A percentile compares a stretch with the other conserved stretches of the same genome.
Evolutionary conservation across 2,113 vertebrate species (phyloP).

Genomic region (Aspidoscelis tigris): DNA sequence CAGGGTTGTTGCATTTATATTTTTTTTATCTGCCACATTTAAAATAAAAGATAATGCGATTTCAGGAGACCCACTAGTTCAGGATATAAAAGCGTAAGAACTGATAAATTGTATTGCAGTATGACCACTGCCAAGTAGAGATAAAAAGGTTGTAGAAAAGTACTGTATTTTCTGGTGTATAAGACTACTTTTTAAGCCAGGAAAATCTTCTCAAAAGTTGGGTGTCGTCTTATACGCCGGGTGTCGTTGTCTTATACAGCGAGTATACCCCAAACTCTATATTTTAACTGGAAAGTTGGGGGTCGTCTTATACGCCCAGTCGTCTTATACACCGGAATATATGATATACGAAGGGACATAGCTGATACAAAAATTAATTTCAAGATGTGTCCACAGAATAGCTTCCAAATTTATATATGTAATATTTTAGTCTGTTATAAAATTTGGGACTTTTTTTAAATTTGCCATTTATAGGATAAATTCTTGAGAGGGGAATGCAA

Average conservation of each 20-base stretch:
- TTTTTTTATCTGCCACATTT: not conserved
- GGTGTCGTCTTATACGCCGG: no score
- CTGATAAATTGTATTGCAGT: not conserved
- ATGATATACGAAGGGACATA: not conserved
- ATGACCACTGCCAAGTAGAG: not conserved
- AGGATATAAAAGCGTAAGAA: not conserved
- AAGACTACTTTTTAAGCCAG: no score
- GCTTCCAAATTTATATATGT: conserved; percentile 9
- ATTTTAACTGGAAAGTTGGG: no score
- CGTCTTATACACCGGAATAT: no score
- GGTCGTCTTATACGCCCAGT: no score
- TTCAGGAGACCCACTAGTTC: not conserved
- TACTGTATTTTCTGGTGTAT: not conserved
- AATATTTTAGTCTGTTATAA: conserved; percentile 14
- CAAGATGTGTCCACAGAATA: not conserved
- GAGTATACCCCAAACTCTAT: no score
- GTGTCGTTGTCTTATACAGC: no score
- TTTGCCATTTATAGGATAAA: not conserved
- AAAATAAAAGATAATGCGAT: not conserved
- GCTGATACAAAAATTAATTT: not conserved
- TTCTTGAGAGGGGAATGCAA: not conserved
- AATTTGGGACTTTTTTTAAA: not conserved
- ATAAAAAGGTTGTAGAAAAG: not conserved
- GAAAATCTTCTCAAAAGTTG: no score
- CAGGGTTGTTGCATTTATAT: not conserved